Base-by-base conservation (phyloP, 2,888 invertebrate species). In the Cryptocheilus praepositus region DNA sequence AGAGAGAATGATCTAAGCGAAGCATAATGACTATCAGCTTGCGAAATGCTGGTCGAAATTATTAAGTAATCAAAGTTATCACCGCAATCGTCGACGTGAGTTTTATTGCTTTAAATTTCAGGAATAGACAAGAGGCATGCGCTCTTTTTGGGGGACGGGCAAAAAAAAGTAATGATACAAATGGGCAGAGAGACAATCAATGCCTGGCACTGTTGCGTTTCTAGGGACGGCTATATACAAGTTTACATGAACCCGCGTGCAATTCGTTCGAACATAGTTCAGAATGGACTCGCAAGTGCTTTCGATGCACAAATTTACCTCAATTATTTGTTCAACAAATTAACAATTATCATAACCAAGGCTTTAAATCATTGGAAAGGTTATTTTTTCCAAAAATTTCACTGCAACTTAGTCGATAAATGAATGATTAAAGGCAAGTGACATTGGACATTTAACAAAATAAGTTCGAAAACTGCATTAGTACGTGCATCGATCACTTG, bases 201-300 rank as follows among this genome's bases (percentile, higher is more conserved):
- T 80, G 78, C 76, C 75, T 82, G 80, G 83, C 79, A 81, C 77
- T 74, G 78, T 74, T 77, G 69, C 68, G 60, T 76, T 66, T 67
- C 57, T 67, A 61, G 58, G 65, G 67, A 68, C 71, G 79, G 71
- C 83, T 85, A 85, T 86, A 64, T 86, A 85, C 86, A 86, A 81
- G 78, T 80, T 77, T 75, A 65, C 64, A 57, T 66, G 57, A 71
- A 70, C 73, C 62, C 59, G 57, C 56, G 53, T 36, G 36, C 21
- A 51, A 55, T 59, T 52, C 60, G 18, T 36, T 51, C 53, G 53
- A 53, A 11, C 53, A 53, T 53, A 15, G n/a, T 15, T 21, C 49
- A 13, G 36, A 11, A 11, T 11, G 36, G 8, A 7, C 36, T 11
- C 36, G 36, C 36, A 36, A 36, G 36, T 36, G 8, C 13, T 11